phyloP scores from a whole-genome alignment of 2,888 invertebrate genomes.

The Conus canariensis region DNA sequence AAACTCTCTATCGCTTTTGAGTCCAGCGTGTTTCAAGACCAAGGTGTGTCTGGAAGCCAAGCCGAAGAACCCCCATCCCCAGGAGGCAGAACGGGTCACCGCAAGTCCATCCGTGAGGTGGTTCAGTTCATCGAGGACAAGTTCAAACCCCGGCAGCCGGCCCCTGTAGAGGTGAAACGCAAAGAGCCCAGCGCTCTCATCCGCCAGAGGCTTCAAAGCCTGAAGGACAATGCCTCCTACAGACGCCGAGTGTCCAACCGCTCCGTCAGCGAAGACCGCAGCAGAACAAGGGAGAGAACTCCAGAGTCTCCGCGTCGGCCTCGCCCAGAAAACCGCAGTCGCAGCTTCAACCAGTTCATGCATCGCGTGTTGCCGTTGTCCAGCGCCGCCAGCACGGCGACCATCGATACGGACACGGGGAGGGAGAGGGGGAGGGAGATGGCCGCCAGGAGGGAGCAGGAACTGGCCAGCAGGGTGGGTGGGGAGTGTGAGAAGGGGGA shows the following conservation, averaged over 20 bases:
- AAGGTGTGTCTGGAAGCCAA: slow-evolving; percentile 68
- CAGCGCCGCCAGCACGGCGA: neutral
- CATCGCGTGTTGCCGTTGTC: slow-evolving; percentile 34
- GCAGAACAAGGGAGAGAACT: slow-evolving; percentile 30
- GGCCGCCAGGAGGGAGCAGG: neutral
- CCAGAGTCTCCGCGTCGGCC: neutral
- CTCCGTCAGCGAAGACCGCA: slow-evolving; percentile 63
- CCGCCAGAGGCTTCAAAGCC: slow-evolving; percentile 66
- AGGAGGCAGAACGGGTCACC: slow-evolving; percentile 39
- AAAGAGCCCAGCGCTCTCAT: slow-evolving; percentile 69
- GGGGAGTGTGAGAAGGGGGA: neutral
- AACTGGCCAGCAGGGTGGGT: neutral
- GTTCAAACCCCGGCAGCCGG: slow-evolving; percentile 53
- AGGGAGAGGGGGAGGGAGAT: neutral
- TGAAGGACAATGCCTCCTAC: slow-evolving; percentile 58
- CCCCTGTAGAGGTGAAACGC: slow-evolving; percentile 58
- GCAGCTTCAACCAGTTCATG: slow-evolving; percentile 47
- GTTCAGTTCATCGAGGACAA: slow-evolving; percentile 69
- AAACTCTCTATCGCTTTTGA: slow-evolving; percentile 77
- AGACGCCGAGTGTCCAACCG: slow-evolving; percentile 48
- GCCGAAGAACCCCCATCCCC: neutral
- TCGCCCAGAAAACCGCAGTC: neutral
- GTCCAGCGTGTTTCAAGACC: slow-evolving; percentile 87
- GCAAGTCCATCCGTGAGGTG: slow-evolving; percentile 66
- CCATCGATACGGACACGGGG: neutral